Percentiles rank a stretch among this genome's conserved stretches.
Conservation (phyloP, 2,797 vertebrate species). For the Darevskia nairensis region DNA sequence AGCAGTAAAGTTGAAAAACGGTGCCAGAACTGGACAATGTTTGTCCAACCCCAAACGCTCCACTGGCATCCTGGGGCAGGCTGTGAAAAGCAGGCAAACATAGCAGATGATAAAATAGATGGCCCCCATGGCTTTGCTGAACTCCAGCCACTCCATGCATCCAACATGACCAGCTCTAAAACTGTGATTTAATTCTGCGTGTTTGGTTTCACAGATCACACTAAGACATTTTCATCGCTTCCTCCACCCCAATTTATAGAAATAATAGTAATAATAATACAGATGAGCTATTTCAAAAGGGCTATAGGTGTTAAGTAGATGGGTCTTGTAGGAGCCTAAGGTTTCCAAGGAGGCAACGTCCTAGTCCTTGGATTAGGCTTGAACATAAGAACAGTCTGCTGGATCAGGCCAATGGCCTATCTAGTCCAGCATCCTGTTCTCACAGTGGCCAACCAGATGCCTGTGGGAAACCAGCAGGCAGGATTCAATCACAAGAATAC, state of each 20-base stretch:
- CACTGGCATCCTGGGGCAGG: slow-evolving; percentile 23
- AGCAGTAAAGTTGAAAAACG: slow-evolving; percentile 58
- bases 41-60: slow-evolving; percentile 20
- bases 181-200: neutral
- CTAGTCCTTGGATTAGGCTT: too few relatives aligned
- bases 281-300: neutral
- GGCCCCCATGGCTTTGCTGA: neutral
- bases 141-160: neutral
- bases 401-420: too few relatives aligned
- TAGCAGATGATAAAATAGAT: slow-evolving; percentile 45
- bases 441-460: too few relatives aligned
- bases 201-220: neutral
- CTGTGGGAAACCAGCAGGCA: too few relatives aligned
- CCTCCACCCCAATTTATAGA: too few relatives aligned
- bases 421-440: too few relatives aligned
- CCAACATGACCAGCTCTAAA: neutral
- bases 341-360: neutral
- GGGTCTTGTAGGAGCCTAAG: slow-evolving; percentile 4
- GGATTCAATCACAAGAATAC: too few relatives aligned
- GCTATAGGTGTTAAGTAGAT: neutral
- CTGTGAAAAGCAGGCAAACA: slow-evolving; percentile 57
- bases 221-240: neutral
- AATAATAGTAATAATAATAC: neutral
- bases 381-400: too few relatives aligned
- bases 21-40: slow-evolving; percentile 44